Base-by-base conservation (phyloP, 2,888 invertebrate species). In the Ophioninae sp. region DNA sequence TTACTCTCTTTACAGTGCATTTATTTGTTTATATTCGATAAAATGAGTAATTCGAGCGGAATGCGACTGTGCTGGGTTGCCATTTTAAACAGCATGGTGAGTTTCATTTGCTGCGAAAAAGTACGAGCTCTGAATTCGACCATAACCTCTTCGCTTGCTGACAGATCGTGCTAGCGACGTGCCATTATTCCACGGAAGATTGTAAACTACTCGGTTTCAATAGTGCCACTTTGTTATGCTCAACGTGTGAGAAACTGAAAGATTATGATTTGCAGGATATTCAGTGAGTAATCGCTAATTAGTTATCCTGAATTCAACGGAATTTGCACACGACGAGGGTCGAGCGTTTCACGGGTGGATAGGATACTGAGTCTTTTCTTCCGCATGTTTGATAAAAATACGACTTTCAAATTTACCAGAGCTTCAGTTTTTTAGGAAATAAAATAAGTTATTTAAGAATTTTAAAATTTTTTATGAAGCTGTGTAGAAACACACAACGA, bases 171-270 rank as follows among this genome's bases (percentile, higher is more conserved):
- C 69, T 76, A 62, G 86, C 85, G 1, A 50, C 75, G 61, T 93
- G 94, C 0, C 95, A 96, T 88, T 96, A 96, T 92, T 94, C 96
- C 1, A 94, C 96, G 6, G 97, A 97, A 91, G 97, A 98, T 91
- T 99, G 99, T 93, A 95, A 96, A 90, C 94, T 95, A 17, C 93
- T 98, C 79, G 99, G 99, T 10, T 98, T 98, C 89, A 96, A 96
- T 83, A 97, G 97, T 93, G 95, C 96, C 23, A 96, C 96, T 93
- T 94, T 99, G 80, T 92, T 97, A 87, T 99, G 99, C 93, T 97
- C 97, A 10, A 97, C 97, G 6, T 99, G 99, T 93, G 96, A 97
- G 88, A 96, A 97, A 91, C 93, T 99, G 68, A 95, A 95, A 82
- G 96, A 97, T 90, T 98, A 96, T 92, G 95, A 95, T 82, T 93